Conservation (phyloP, 2,797 vertebrate genomes). For the Halcyon leucocephala region DNA sequence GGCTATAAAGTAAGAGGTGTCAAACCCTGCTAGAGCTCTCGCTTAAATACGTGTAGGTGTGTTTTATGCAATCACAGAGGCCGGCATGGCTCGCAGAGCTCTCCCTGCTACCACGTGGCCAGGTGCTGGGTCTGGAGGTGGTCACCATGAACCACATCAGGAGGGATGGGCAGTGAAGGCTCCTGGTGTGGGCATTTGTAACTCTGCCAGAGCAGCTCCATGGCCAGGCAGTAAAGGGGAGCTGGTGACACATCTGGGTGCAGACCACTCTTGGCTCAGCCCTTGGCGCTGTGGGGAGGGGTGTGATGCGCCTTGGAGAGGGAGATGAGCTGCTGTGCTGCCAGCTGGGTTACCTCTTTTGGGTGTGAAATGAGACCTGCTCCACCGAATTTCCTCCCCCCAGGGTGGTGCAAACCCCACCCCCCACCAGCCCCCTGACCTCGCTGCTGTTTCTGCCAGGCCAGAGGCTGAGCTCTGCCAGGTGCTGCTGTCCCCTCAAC, state of each 20-base stretch:
- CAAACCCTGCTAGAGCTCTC: background rate
- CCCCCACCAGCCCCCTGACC: too few relatives aligned
- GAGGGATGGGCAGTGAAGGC: background rate
- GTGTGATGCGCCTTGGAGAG: background rate
- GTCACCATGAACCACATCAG: accelerated
- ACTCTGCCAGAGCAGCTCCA: accelerated
- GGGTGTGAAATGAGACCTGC: background rate
- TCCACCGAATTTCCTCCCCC: background rate
- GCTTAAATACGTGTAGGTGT: accelerated
- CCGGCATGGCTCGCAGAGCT: accelerated
- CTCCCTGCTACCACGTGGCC: accelerated
- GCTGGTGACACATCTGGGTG: accelerated
- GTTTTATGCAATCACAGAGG: background rate
- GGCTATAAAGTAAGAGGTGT: background rate
- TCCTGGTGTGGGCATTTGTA: background rate
- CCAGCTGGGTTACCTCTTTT: background rate
- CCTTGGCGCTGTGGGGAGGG: accelerated
- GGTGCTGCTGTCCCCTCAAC: background rate
- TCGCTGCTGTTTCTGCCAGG: background rate
- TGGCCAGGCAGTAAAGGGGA: background rate
- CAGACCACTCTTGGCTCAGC: background rate
- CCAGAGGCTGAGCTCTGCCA: background rate
- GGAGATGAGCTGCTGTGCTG: background rate
- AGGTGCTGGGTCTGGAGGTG: background rate
- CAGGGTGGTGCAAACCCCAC: background rate